Evolutionary conservation across 2,113 vertebrate species (phyloP).

Genomic region (Mesitornis unicolor): DNA sequence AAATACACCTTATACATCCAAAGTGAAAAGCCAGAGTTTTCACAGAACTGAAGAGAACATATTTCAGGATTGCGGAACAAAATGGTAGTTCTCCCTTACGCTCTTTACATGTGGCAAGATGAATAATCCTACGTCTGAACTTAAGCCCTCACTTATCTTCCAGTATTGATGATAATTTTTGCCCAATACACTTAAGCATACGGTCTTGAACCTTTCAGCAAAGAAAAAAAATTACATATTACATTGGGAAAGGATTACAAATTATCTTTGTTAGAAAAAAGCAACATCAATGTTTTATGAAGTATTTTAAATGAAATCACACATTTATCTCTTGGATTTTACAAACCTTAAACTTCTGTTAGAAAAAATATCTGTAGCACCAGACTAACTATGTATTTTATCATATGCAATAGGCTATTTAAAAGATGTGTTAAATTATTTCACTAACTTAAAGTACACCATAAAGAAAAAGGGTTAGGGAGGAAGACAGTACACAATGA

Average conservation of each 20-base stretch:
- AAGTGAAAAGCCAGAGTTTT: conserved; percentile 50
- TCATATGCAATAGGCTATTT: background rate
- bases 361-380: background rate
- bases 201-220: background rate
- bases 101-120: background rate
- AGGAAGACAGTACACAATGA: background rate
- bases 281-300: background rate
- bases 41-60: background rate
- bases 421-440: background rate
- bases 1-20: conserved; percentile 43
- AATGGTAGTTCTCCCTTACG: background rate
- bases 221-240: background rate
- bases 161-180: background rate
- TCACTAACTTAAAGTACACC: background rate
- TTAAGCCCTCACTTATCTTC: background rate
- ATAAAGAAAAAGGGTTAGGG: background rate
- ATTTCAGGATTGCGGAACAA: background rate
- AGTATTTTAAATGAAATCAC: background rate
- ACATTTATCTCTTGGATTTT: background rate
- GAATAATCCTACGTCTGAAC: background rate
- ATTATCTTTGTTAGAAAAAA: background rate
- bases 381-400: background rate
- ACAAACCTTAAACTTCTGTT: background rate
- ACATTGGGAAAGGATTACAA: background rate
- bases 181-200: background rate